Percentiles rank a stretch among this genome's conserved stretches.
Evolutionary conservation across 2,797 vertebrate species (phyloP).

Genomic region (Nannoperca australis): DNA sequence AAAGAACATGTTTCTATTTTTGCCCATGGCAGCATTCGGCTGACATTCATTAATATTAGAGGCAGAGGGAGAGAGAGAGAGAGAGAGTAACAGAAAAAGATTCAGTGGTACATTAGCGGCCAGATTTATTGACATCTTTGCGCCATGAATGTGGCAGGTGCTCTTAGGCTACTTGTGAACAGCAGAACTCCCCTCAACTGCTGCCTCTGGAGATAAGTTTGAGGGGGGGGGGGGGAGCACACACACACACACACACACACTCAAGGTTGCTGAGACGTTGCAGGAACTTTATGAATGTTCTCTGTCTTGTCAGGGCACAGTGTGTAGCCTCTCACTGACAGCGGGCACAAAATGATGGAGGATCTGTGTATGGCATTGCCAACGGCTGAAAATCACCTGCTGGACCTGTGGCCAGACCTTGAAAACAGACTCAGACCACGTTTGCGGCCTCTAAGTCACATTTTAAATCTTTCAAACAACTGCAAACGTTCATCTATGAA

Average conservation of each 20-base stretch:
- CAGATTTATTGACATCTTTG: constrained; percentile 86
- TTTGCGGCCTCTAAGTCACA: constrained; percentile 14
- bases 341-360: constrained; percentile 69
- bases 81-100: constrained; percentile 61
- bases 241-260: constrained; percentile 9
- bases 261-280: constrained; percentile 75
- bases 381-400: constrained; percentile 73
- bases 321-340: constrained; percentile 66
- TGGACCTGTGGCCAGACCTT: constrained; percentile 59
- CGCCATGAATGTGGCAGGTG: constrained; percentile 81
- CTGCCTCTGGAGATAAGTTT: constrained; percentile 64
- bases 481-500: constrained; percentile 1
- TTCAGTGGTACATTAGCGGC: constrained; percentile 81
- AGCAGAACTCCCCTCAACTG: constrained; percentile 47
- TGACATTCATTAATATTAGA: constrained; percentile 82
- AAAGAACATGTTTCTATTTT: constrained; percentile 77
- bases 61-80: constrained; percentile 29
- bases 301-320: constrained; percentile 69
- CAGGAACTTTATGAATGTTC: constrained; percentile 76
- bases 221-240: neutral
- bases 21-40: constrained; percentile 71
- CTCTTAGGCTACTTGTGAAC: constrained; percentile 80
- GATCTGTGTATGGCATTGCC: constrained; percentile 44
- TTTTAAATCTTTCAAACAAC: constrained; percentile 36
- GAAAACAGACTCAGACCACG: constrained; percentile 44